Percentiles rank a stretch among this genome's conserved stretches.
Conservation (phyloP, 1,140 invertebrate species). For the Zaprionus africanus region DNA sequence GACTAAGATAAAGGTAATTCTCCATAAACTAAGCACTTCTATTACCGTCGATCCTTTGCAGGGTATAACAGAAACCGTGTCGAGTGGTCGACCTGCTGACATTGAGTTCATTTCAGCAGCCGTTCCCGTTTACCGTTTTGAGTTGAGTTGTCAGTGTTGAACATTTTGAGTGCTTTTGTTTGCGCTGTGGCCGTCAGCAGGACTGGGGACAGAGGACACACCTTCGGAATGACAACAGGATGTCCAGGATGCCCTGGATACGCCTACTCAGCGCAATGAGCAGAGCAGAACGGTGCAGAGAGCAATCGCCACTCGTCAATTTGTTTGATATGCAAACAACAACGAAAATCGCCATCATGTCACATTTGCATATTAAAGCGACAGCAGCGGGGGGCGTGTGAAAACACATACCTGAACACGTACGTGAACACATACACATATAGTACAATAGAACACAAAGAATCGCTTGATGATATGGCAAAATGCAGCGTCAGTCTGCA, state of each 20-base stretch:
- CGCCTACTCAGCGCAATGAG: slow-evolving; percentile 1
- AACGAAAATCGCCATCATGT: slow-evolving; percentile 36
- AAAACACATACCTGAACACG: slow-evolving; percentile 5
- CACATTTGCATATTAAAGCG: slow-evolving; percentile 51
- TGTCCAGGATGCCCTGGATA: slow-evolving; percentile 18
- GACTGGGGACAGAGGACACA: background rate
- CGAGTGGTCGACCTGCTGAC: slow-evolving; percentile 37
- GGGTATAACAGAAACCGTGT: slow-evolving; percentile 30
- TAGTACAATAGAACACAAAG: background rate
- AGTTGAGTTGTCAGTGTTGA: slow-evolving; percentile 24
- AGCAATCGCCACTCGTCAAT: slow-evolving; percentile 28
- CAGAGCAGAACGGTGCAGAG: background rate
- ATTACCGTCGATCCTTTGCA: background rate
- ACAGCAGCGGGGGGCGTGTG: slow-evolving; percentile 12
- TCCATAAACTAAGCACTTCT: background rate
- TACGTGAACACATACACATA: background rate
- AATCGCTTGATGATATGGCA: background rate
- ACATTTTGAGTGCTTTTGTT: slow-evolving; percentile 47
- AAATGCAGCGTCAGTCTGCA: slow-evolving; percentile 20
- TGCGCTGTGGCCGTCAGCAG: slow-evolving; percentile 10
- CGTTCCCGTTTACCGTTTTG: slow-evolving; percentile 7
- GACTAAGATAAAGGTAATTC: background rate
- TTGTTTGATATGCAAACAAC: slow-evolving; percentile 52
- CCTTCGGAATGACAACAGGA: background rate
- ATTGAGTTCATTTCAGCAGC: slow-evolving; percentile 35